Evolutionary conservation across 2,113 vertebrate genomes (phyloP), one percentile per base, ranked within the genome.

Genomic region (Caloenas nicobarica): DNA sequence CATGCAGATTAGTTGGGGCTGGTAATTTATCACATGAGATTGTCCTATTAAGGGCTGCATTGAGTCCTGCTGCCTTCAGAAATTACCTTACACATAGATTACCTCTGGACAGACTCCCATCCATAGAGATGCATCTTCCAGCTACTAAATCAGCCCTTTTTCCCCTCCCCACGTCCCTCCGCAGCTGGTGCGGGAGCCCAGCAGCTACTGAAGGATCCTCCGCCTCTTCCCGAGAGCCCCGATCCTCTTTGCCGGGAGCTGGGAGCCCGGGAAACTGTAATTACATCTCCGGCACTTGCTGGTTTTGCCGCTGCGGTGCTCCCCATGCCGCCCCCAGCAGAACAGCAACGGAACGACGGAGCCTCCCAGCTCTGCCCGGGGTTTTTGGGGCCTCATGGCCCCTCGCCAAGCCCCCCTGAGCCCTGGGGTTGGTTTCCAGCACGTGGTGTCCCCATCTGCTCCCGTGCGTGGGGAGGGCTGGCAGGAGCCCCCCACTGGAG

Each of bases 1-100:
- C 96, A 96, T 98, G 97, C 97, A 97, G 97, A 98, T 98, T 94
- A 97, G 96, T 94, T 93, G 80, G 86, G 89, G 9, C 96, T 96
- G 96, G 88, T 98, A 97, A 95, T 98, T 96, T 93, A 96, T 97
- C 97, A 97, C 97, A 93, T 28, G 93, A 94, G 96, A 98, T 93
- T 93, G 97, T 96, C 96, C 81, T 92, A 95, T 96, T 95, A 96
- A 94, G 81, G 82, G 91, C 53, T 96, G 96, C 92, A 89, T 40
- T 17, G 15, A 93, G 95, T 89, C 95, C 96, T 95, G 83, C 88
- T 95, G 93, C 96, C 94, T 87, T 80, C 0, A 15, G 94, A 93
- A 96, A 96, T 97, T 94, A 90, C 93, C 81, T 88, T 95, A 65
- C 73, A 18, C 89, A 87, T 97, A 69, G 87, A 94, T 97, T 95